Evolutionary conservation across 2,888 invertebrate species (phyloP), one percentile per base, ranked within the genome.

Genomic region (Sylvicola fuscatus): DNA sequence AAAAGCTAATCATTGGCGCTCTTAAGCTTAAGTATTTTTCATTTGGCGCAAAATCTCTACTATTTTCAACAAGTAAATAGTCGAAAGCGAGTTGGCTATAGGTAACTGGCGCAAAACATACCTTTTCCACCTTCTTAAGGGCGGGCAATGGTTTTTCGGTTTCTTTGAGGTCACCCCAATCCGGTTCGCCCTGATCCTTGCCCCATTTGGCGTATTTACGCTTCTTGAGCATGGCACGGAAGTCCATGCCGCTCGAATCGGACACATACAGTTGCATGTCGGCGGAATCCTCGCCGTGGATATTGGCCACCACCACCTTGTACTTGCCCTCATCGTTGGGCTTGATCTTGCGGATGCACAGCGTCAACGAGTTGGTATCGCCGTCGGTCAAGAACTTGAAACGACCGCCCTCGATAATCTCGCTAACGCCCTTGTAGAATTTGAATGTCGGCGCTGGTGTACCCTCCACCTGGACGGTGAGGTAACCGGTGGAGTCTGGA

Each of bases 221-320:
- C 67, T 90, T 93, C 63, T 92, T 93, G 48, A 98, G 69, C 82
- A 97, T 82, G 42, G 92, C 79, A 62, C 98, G 79, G 81, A 97
- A 99, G 64, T 98, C 98, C 81, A 97, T 84, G 45, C 92, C 92
- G 62, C 90, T 90, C 43, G 93, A 77, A 65, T 92, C 95, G 49
- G 93, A 93, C 40, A 98, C 95, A 58, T 89, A 95, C 44, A 98
- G 72, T 52, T 82, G 82, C 73, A 89, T 86, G 58, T 93, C 93
- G 40, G 90, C 92, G 1, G 84, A 77, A 61, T 98, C 98, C 54
- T 89, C 86, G 39, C 97, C 97, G 51, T 92, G 86, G 44, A 79
- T 74, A 58, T 97, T 95, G 53, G 82, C 82, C 44, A 97, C 74
- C 44, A 86, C 78, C 50, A 93, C 69, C 55, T 80, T 87, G 64